Percentiles rank a stretch among this genome's conserved stretches.
Conservation (phyloP, 2,113 vertebrate species). For the Apaloderma vittatum region DNA sequence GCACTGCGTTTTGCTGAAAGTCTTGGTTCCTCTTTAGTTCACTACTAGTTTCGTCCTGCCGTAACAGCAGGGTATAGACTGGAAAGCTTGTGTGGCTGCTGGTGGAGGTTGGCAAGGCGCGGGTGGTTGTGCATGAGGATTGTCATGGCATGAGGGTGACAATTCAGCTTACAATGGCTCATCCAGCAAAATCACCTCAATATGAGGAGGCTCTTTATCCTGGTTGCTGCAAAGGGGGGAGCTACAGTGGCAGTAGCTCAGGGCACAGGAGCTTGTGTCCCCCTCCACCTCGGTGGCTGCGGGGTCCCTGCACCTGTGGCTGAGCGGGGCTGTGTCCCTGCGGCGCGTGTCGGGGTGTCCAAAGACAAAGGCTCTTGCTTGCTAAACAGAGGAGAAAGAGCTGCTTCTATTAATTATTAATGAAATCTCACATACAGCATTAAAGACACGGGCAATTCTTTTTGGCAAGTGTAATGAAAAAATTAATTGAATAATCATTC, state of each 20-base stretch:
- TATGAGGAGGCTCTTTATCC: rapidly evolving
- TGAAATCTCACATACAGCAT: slow-evolving; percentile 66
- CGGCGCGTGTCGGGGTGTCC: rapidly evolving
- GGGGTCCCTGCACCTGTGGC: rapidly evolving
- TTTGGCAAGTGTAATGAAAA: slow-evolving; percentile 80
- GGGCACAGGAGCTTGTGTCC: neutral
- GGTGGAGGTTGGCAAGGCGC: neutral
- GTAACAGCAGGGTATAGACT: rapidly evolving
- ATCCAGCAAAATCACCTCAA: neutral
- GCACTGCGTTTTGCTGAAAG: rapidly evolving
- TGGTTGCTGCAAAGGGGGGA: neutral
- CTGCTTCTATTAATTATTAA: slow-evolving; percentile 67
- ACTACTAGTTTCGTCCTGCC: rapidly evolving
- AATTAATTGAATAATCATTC: slow-evolving; percentile 81
- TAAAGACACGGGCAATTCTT: slow-evolving; percentile 69
- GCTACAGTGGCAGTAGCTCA: neutral
- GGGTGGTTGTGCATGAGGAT: too few relatives aligned
- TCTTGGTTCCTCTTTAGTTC: neutral
- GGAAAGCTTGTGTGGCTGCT: rapidly evolving
- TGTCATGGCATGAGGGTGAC: too few relatives aligned
- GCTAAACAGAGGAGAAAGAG: slow-evolving; percentile 45
- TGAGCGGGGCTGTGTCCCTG: neutral
- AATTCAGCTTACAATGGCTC: neutral
- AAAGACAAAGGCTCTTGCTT: neutral
- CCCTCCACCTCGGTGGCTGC: rapidly evolving